Conservation (phyloP, 2,888 invertebrate species). For the Cryptocephalus moraei region DNA sequence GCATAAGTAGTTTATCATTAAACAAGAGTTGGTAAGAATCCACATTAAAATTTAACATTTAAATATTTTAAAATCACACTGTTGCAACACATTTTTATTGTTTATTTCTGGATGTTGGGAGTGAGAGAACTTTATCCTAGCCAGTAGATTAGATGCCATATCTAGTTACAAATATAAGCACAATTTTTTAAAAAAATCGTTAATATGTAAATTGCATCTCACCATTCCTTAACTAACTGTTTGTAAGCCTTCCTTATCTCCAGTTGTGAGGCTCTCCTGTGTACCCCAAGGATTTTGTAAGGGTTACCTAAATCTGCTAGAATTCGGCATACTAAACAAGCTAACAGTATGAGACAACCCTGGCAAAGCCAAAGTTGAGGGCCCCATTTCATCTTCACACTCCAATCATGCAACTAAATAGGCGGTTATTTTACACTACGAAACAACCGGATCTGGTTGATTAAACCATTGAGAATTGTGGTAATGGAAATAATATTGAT, state of each 20-base stretch:
- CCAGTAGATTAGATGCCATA: too few relatives aligned
- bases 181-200: not conserved
- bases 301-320: conserved; percentile 51
- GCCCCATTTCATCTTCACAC: conserved; percentile 31
- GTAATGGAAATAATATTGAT: conserved; percentile 14
- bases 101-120: too few relatives aligned
- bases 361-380: conserved; percentile 25
- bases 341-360: conserved; percentile 17
- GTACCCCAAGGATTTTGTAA: conserved; percentile 72
- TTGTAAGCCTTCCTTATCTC: conserved; percentile 87
- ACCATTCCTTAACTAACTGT: conserved; percentile 86
- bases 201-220: conserved; percentile 17
- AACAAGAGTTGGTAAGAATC: too few relatives aligned
- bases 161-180: too few relatives aligned
- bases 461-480: conserved; percentile 9
- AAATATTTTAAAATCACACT: too few relatives aligned
- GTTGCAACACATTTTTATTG: too few relatives aligned
- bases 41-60: too few relatives aligned
- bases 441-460: conserved; percentile 6
- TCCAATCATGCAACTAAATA: conserved; percentile 10
- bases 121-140: too few relatives aligned
- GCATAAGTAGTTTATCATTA: too few relatives aligned
- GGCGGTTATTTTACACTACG: conserved; percentile 3
- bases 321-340: conserved; percentile 15
- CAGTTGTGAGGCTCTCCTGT: conserved; percentile 59